A percentile compares a stretch with the other conserved stretches of the same genome.
Conservation (phyloP, 2,797 vertebrate species). For the Acanthurus tractus region DNA sequence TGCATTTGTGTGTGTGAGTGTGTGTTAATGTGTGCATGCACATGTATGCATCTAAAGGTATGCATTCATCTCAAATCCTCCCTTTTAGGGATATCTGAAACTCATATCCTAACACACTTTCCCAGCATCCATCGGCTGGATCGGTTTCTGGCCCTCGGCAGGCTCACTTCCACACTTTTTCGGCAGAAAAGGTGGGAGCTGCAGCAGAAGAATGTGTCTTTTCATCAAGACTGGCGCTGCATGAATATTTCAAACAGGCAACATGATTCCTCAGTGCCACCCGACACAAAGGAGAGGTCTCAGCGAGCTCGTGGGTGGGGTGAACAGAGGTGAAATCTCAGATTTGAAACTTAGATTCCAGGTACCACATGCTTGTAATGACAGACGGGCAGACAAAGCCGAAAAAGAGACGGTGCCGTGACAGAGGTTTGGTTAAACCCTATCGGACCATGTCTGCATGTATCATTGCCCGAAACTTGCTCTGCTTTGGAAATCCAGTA, state of each 20-base stretch:
- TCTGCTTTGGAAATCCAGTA: constrained; percentile 66
- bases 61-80: constrained; percentile 44
- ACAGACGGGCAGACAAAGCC: constrained; percentile 51
- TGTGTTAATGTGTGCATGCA: constrained; percentile 12
- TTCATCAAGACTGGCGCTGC: constrained; percentile 70
- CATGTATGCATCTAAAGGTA: constrained; percentile 43
- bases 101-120: constrained; percentile 61
- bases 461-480: constrained; percentile 58
- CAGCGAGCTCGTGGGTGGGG: constrained; percentile 33
- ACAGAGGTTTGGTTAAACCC: constrained; percentile 68
- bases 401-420: constrained; percentile 29
- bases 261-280: constrained; percentile 70
- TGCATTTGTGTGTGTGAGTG: constrained; percentile 26
- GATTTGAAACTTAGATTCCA: constrained; percentile 49
- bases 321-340: constrained; percentile 58
- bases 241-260: constrained; percentile 78
- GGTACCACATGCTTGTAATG: constrained; percentile 68
- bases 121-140: constrained; percentile 58
- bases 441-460: constrained; percentile 70
- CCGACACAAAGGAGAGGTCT: constrained; percentile 72
- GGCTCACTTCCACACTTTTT: constrained; percentile 64
- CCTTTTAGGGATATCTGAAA: constrained; percentile 60
- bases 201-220: constrained; percentile 68
- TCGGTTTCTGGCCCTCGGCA: constrained; percentile 71
- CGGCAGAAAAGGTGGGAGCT: constrained; percentile 63